Base-by-base conservation (phyloP, 2,888 invertebrate species). In the Luperina testacea region DNA sequence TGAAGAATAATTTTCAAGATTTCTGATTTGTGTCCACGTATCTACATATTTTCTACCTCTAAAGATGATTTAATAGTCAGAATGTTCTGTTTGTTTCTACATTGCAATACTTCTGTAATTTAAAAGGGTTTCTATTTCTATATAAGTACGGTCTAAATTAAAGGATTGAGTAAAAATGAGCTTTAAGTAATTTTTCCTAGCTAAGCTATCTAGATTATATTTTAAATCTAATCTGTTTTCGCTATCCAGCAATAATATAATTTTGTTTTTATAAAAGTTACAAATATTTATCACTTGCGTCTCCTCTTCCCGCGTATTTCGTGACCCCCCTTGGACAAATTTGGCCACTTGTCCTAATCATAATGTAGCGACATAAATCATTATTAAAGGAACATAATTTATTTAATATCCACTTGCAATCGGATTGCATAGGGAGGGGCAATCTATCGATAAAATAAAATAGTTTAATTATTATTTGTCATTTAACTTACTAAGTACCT, bases 341-440 rank as follows among this genome's bases (percentile, higher is more conserved):
- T 95, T 89, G 89, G 94, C 95, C 95, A 96, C 96, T 96, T 96
- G 96, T 96, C 90, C 94, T 94, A 96, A 95, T 96, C 95, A 95
- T 95, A 96, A 94, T 94, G 93, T 94, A 93, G 91, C 91, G 94
- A 95, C 95, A 96, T 95, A 95, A 96, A 96, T 96, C 95, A 96
- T 93, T 94, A 96, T 95, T 96, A 95, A 92, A 94, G 91, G 90
- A 95, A 93, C 95, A 94, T 95, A 94, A 95, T 95, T 96, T 96
- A 95, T 96, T 96, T 96, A 95, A 95, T 95, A 95, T 94, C 92
- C 91, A 95, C 94, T 95, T 93, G 94, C 94, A 93, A 92, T 92
- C 87, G 90, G 24, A 78, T 89, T 90, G 90, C 81, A 83, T 87
- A 92, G 92, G 69, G 91, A 88, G 82, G 91, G 91, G 70, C 32